Evolutionary conservation across 2,797 vertebrate species (phyloP), one percentile per base, ranked within the genome.

Genomic region (Pseudotriccus pelzelni): DNA sequence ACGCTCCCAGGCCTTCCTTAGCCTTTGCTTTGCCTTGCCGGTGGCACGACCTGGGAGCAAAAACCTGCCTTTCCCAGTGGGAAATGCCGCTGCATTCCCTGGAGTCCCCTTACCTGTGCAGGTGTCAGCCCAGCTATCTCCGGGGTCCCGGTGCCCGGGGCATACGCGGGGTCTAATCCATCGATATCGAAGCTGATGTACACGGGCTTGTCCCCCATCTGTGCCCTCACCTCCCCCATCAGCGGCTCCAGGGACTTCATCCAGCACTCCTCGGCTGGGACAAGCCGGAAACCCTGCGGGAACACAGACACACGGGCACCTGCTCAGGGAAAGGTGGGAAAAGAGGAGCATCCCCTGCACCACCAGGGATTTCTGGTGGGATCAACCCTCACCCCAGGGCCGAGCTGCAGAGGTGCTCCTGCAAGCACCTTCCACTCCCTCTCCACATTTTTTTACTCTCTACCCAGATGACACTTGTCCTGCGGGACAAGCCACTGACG

Each of bases 171-270:
- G 83, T 99, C 99, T 12, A 99, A 95, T 68, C 97, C 98, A 0
- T 99, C 99, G 1, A 99, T 99, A 58, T 99, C 99, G 5, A 99
- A 99, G 93, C 98, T 99, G 96, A 99, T 98, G 79, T 99, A 99
- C 4, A 99, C 93, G 0, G 99, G 98, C 20, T 97, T 97, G 27
- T 87, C 89, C 9, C 98, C 98, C 98, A 99, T 98, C 97, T 99
- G 99, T 49, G 81, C 85, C 93, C 98, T 97, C 96, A 99, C 98
- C 85, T 99, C 99, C 1, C 81, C 97, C 99, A 99, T 99, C 89
- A 99, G 98, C 0, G 99, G 99, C 3, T 95, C 97, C 43, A 99
- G 97, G 1, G 99, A 99, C 94, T 98, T 99, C 95, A 98, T 92
- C 99, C 99, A 99, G 86, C 99, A 99, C 67, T 99, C 98, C 55